phyloP scores from a whole-genome alignment of 2,113 vertebrate species.

The Nematolebias whitei region DNA sequence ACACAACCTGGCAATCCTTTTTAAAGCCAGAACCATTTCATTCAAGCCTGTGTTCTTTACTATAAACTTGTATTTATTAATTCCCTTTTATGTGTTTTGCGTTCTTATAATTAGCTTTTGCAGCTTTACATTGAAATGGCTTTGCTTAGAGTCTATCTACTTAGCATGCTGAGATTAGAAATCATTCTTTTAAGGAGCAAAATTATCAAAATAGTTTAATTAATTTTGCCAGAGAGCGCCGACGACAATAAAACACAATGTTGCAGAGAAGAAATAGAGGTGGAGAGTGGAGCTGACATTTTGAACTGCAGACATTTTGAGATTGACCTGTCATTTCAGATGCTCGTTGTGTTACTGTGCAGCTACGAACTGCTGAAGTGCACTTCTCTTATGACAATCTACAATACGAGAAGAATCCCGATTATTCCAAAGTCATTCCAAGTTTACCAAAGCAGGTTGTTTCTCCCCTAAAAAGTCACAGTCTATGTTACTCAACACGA shows the following conservation, averaged over 20 bases:
- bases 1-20: slow-evolving; percentile 49
- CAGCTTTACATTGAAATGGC: background rate
- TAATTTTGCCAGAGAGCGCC: slow-evolving; percentile 7
- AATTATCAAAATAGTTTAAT: background rate
- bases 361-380: slow-evolving; percentile 65
- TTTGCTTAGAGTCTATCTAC: no score
- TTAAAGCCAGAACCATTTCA: slow-evolving; percentile 23
- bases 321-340: slow-evolving; percentile 65
- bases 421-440: slow-evolving; percentile 73
- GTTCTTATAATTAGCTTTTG: background rate
- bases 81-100: background rate
- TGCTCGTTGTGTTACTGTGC: slow-evolving; percentile 20
- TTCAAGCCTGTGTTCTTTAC: slow-evolving; percentile 30
- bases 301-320: slow-evolving; percentile 41
- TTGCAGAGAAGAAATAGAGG: slow-evolving; percentile 43
- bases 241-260: background rate
- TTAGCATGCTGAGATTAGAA: no score
- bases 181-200: background rate
- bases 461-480: slow-evolving; percentile 72
- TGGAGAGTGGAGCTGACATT: slow-evolving; percentile 41
- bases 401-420: slow-evolving; percentile 48
- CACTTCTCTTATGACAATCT: slow-evolving; percentile 57
- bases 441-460: slow-evolving; percentile 75
- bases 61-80: background rate
- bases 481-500: slow-evolving; percentile 63